Conservation (phyloP, 2,797 vertebrate genomes). For the Diglossa cyanea region DNA sequence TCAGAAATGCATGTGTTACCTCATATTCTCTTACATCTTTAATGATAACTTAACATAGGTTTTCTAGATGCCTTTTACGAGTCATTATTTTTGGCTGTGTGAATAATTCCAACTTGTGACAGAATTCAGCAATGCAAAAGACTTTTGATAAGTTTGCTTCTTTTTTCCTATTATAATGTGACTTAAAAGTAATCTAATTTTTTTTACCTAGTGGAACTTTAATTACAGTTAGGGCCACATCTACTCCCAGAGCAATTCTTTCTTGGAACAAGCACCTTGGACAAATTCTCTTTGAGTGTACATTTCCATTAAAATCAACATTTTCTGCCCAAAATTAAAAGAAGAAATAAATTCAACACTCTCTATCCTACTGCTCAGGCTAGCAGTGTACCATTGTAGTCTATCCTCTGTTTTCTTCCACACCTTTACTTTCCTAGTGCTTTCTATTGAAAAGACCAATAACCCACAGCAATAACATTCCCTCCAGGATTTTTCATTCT, state of each 20-base stretch:
- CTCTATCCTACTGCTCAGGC: background rate
- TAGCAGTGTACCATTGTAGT: background rate
- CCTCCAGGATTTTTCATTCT: background rate
- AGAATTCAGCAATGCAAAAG: background rate
- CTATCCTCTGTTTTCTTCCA: background rate
- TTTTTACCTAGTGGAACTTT: background rate
- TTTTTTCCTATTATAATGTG: background rate
- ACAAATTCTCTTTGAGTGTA: background rate
- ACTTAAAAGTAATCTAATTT: background rate
- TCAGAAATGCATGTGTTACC: background rate
- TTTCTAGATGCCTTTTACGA: background rate
- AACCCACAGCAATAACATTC: background rate
- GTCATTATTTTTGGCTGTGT: background rate
- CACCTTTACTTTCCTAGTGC: background rate
- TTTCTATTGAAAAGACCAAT: conserved; percentile 16
- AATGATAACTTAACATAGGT: background rate
- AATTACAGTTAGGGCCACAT: background rate
- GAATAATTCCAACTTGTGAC: background rate
- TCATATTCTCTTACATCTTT: background rate
- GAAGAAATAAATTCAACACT: background rate
- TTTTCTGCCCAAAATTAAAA: background rate
- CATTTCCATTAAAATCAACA: background rate
- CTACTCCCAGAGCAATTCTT: background rate
- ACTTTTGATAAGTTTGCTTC: background rate
- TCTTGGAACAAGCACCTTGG: background rate